phyloP scores from a whole-genome alignment of 2,797 vertebrate genomes.

The Acrocephalus scirpaceus region DNA sequence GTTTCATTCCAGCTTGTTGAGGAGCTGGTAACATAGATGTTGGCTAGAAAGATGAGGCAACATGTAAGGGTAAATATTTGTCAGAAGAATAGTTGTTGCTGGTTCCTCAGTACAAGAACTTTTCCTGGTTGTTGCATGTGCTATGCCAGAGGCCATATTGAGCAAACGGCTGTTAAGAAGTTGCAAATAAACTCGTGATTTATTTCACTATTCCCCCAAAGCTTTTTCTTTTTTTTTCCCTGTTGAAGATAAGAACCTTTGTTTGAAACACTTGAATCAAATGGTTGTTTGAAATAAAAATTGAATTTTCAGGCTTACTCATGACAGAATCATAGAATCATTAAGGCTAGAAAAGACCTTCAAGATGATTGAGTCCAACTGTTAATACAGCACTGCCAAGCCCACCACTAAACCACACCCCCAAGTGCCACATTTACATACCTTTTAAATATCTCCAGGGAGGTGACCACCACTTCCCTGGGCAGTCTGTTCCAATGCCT shows the following conservation, averaged over 20 bases:
- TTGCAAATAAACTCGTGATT: background rate
- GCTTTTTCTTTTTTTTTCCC: background rate
- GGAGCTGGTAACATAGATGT: background rate
- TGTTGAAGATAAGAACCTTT: background rate
- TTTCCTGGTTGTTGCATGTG: background rate
- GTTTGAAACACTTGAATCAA: background rate
- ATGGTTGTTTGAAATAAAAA: background rate
- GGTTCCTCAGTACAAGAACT: background rate
- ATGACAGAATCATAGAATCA: background rate
- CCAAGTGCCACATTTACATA: too few relatives aligned
- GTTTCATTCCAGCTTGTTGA: background rate
- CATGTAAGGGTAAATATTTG: background rate
- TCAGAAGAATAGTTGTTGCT: background rate
- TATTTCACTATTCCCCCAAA: background rate
- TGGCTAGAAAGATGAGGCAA: background rate
- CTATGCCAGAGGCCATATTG: background rate
- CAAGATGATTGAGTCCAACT: background rate
- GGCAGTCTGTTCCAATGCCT: background rate
- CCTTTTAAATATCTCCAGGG: background rate
- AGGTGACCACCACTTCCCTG: background rate
- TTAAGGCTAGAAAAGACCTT: background rate
- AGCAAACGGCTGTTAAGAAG: constrained; percentile 11
- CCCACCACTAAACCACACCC: fast-evolving
- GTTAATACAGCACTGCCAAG: background rate
- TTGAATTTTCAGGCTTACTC: background rate